Evolutionary conservation across 2,888 invertebrate species (phyloP).

Genomic region (Heliconius erato): DNA sequence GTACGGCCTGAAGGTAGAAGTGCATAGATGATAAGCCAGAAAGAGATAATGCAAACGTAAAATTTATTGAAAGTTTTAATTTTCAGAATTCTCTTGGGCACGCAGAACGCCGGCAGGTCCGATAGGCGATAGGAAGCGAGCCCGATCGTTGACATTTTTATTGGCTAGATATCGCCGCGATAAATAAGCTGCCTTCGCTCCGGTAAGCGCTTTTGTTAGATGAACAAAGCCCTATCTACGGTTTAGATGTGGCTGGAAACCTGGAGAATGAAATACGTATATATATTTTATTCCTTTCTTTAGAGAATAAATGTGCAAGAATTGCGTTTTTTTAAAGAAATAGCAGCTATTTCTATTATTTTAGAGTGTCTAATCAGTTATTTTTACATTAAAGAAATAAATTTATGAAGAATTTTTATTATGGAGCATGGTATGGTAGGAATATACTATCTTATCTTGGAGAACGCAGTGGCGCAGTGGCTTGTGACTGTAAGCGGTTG

Average conservation of each 20-base stretch:
- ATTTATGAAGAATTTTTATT: background rate
- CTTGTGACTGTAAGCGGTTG: no score
- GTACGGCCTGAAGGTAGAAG: conserved; percentile 9
- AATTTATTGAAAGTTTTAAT: conserved; percentile 39
- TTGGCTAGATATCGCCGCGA: conserved; percentile 71
- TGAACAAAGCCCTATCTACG: conserved; percentile 40
- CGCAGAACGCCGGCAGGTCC: conserved; percentile 42
- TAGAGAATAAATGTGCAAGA: background rate
- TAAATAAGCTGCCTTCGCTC: conserved; percentile 70
- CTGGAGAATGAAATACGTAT: conserved; percentile 29
- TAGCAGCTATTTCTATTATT: background rate
- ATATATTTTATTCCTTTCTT: conserved; percentile 28
- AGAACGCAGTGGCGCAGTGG: no score
- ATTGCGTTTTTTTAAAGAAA: background rate
- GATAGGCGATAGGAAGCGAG: conserved; percentile 63
- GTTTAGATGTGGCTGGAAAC: conserved; percentile 31
- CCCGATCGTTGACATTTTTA: conserved; percentile 79
- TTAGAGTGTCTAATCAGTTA: background rate
- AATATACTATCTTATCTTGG: no score
- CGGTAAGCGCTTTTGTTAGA: conserved; percentile 57
- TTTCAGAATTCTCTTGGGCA: conserved; percentile 36
- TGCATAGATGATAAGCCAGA: conserved; percentile 22
- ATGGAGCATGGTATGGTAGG: no score
- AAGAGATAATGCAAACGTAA: conserved; percentile 18
- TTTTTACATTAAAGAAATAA: background rate